Percentiles rank a stretch among this genome's conserved stretches.
phyloP scores from a whole-genome alignment of 2,797 vertebrate species.

The Cercopithecus mitis region DNA sequence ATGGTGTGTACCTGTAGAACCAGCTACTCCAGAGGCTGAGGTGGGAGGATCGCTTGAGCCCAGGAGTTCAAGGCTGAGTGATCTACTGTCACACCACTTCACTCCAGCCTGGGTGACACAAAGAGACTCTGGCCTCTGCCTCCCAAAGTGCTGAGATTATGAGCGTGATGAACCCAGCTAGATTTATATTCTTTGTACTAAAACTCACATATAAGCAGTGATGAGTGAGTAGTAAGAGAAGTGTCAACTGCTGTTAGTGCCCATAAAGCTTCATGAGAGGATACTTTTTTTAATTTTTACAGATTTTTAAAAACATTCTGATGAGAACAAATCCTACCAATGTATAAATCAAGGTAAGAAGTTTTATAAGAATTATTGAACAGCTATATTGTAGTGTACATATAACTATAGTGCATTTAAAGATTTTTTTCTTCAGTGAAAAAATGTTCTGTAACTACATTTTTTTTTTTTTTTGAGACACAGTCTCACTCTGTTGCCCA shows the following conservation, averaged over 20 bases:
- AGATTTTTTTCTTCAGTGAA: background rate
- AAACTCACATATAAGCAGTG: background rate
- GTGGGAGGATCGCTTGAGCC: no score
- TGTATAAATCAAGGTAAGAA: slow-evolving; percentile 33
- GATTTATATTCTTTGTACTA: slow-evolving; percentile 19
- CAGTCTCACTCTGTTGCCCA: no score
- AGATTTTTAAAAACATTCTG: background rate
- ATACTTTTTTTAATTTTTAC: background rate
- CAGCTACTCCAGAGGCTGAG: no score
- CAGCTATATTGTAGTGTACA: background rate
- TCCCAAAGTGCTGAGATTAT: no score
- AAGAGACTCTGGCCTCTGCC: no score
- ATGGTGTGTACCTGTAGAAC: no score
- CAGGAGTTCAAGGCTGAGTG: no score
- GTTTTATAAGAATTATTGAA: background rate
- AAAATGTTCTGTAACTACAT: background rate
- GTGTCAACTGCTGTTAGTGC: background rate
- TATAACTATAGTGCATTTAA: background rate
- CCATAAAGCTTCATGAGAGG: background rate
- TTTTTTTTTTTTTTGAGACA: background rate
- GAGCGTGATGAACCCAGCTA: background rate
- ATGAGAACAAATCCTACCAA: background rate
- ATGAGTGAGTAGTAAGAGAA: background rate
- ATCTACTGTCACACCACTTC: no score
- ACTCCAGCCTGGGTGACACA: no score